Evolutionary conservation across 2,888 invertebrate genomes (phyloP).

Genomic region (Drosophila rellima): DNA sequence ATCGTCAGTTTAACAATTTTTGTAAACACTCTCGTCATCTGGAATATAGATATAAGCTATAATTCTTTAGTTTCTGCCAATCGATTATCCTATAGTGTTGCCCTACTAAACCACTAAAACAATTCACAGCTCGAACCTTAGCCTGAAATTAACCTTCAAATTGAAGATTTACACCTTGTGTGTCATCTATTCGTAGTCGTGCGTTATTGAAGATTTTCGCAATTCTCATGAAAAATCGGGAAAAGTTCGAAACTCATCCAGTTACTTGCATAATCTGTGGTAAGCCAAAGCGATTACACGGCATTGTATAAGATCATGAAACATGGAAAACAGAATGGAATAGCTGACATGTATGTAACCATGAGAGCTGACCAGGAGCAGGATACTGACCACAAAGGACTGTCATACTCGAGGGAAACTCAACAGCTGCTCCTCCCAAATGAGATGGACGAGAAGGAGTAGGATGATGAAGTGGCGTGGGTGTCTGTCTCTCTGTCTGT

Average conservation of each 20-base stretch:
- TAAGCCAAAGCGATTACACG: slow-evolving; percentile 82
- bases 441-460: background rate
- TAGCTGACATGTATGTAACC: no score
- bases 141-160: slow-evolving; percentile 74
- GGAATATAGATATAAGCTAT: no score
- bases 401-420: slow-evolving; percentile 70
- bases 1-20: no score
- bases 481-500: slow-evolving; percentile 34
- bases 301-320: slow-evolving; percentile 65
- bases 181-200: background rate
- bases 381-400: slow-evolving; percentile 40
- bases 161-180: slow-evolving; percentile 79
- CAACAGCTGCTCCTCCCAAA: slow-evolving; percentile 65
- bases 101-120: slow-evolving; percentile 80
- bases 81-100: slow-evolving; percentile 27
- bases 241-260: slow-evolving; percentile 50
- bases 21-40: no score
- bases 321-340: no score
- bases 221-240: slow-evolving; percentile 53
- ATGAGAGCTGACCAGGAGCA: slow-evolving; percentile 19
- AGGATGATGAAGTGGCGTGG: slow-evolving; percentile 42
- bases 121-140: slow-evolving; percentile 64
- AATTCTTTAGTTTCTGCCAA: background rate
- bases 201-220: slow-evolving; percentile 16
- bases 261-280: slow-evolving; percentile 84